Evolutionary conservation across 1,140 invertebrate genomes (phyloP).

Genomic region (Oreohelix idahoensis): DNA sequence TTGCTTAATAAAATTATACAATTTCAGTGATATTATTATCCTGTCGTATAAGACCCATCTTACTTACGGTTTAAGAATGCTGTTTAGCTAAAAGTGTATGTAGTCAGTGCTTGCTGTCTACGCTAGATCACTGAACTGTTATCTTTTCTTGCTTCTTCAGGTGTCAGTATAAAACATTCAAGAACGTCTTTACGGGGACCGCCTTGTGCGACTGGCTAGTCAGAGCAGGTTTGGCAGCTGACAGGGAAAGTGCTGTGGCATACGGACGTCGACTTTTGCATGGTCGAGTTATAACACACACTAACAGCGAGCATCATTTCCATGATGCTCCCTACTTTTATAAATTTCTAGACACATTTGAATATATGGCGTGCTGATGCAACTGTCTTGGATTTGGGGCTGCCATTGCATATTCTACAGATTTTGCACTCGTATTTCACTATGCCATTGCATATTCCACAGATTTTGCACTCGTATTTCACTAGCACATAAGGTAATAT

Average conservation of each 20-base stretch:
- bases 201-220: constrained; percentile 90
- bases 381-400: too few species aligned
- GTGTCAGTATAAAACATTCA: constrained; percentile 74
- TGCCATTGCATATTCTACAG: too few species aligned
- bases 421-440: too few species aligned
- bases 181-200: constrained; percentile 85
- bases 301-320: constrained; percentile 87
- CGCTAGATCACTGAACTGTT: not conserved
- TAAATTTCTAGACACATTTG: constrained; percentile 53
- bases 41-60: too few species aligned
- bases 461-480: too few species aligned
- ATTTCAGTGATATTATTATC: too few species aligned
- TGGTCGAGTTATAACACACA: constrained; percentile 86
- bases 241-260: constrained; percentile 82
- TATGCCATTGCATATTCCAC: too few species aligned
- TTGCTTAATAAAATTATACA: too few species aligned
- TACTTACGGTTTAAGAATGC: too few species aligned
- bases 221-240: constrained; percentile 82
- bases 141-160: constrained; percentile 45
- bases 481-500: too few species aligned
- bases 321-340: constrained; percentile 76
- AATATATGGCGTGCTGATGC: constrained; percentile 36
- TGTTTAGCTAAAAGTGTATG: too few species aligned
- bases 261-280: constrained; percentile 89
- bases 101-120: too few species aligned